Percentiles rank a stretch among this genome's conserved stretches.
Conservation (phyloP, 2,113 vertebrate species). For the Helogale parvula region DNA sequence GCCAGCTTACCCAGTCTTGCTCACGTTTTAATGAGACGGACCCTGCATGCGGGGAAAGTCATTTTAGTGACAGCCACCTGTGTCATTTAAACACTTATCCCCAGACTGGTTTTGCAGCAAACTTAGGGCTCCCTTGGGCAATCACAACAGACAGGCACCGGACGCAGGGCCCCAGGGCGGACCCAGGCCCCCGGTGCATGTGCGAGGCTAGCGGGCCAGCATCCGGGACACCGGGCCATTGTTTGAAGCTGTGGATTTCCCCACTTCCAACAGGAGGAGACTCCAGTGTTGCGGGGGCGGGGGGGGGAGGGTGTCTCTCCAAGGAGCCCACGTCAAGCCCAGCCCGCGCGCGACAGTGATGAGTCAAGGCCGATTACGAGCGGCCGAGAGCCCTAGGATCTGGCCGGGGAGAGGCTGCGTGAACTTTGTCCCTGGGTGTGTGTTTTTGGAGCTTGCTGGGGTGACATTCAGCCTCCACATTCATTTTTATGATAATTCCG, state of each 20-base stretch:
- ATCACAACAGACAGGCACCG: not conserved
- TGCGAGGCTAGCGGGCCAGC: fast-evolving
- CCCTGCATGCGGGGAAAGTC: not conserved
- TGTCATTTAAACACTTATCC: conserved; percentile 43
- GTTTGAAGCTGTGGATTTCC: not conserved
- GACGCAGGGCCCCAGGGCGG: fast-evolving
- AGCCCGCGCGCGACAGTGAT: conserved; percentile 71
- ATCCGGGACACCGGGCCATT: not conserved
- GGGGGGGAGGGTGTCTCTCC: too few species aligned
- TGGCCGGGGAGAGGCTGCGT: conserved; percentile 72
- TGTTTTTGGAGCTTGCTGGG: conserved; percentile 87
- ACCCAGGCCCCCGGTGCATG: fast-evolving
- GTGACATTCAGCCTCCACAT: conserved; percentile 88
- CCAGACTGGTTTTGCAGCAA: not conserved
- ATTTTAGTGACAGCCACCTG: not conserved
- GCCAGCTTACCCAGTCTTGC: not conserved
- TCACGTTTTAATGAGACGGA: not conserved
- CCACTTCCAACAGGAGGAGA: not conserved
- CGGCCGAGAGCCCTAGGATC: conserved; percentile 75
- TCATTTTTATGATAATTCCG: conserved; percentile 92
- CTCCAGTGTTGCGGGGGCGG: fast-evolving
- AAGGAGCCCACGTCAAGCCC: conserved; percentile 73
- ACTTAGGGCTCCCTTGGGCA: not conserved
- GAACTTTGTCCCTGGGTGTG: conserved; percentile 87
- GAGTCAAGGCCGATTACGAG: conserved; percentile 69